Evolutionary conservation across 2,888 invertebrate genomes (phyloP), one percentile per base, ranked within the genome.

Genomic region (Eurytoma californica): DNA sequence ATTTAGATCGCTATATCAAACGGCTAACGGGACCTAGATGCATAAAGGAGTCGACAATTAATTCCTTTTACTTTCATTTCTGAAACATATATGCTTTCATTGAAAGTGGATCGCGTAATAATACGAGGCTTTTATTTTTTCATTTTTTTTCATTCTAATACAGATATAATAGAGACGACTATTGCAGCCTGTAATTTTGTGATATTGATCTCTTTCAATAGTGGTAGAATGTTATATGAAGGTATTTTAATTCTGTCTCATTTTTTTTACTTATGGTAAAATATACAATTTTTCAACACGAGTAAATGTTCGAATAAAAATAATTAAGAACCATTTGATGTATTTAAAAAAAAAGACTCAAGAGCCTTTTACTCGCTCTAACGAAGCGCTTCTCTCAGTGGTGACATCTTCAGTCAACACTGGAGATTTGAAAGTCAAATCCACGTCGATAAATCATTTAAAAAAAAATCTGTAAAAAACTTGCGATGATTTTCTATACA

Each of bases 361-460:
- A 57, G 13, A 20, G 20, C 3, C n/a, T n/a, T n/a, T 57, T 57
- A 57, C 20, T 20, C 7, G 57, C 20, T 20, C 18, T 0, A 4
- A 1, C 55, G 14, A 3, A 18, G 57, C 18, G 9, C 5, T 18
- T 53, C 63, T 47, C 55, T 47, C 63, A 69, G 69, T 63, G 20
- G 75, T 69, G 76, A 76, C 69, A 69, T 76, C 69, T 76, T n/a
- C 39, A 60, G 76, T 63, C 55, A 53, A 76, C 39, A 30, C 5
- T 39, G 20, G 47, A 69, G 28, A 68, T 63, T 68, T 55, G 24
- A 20, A 69, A 28, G 61, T 24, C 39, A 28, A 63, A 49, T 49
- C 49, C 53, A 63, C 47, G 76, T 76, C 76, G 76, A 67, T 76
- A 55, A 76, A 60, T 53, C 61, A 49, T 69, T 65, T 30, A n/a